These are phyloP conservation scores for Micrastur ruficollis DNA, from an alignment of 2,797 vertebrate genomes.

Conservation along the genomic window DNA sequence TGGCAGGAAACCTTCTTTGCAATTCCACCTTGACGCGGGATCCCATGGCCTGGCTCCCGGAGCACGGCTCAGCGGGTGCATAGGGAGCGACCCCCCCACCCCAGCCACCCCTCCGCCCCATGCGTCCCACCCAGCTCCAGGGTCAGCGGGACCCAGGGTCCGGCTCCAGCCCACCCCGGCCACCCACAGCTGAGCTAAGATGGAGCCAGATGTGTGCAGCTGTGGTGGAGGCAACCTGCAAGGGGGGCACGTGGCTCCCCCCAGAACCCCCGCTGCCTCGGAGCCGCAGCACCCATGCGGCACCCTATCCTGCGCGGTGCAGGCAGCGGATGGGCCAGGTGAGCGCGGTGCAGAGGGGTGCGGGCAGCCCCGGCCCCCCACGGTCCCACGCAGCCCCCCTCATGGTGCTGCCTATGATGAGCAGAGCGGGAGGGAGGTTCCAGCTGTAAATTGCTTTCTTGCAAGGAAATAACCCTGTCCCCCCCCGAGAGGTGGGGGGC, in stretches of 20 bases:
- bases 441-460: not conserved
- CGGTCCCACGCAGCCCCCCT: not conserved
- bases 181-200: not conserved
- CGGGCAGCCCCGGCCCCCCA: not conserved
- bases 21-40: rapidly evolving
- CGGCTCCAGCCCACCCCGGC: rapidly evolving
- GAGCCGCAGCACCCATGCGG: too few species aligned
- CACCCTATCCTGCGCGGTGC: rapidly evolving
- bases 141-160: not conserved
- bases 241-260: not conserved
- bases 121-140: not conserved
- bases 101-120: rapidly evolving
- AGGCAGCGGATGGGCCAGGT: not conserved
- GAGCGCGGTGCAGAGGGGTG: not conserved
- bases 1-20: not conserved
- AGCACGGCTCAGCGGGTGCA: rapidly evolving
- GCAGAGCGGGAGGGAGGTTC: not conserved
- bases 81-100: not conserved
- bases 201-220: not conserved
- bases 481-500: too few species aligned
- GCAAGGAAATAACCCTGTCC: not conserved
- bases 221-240: not conserved
- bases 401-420: not conserved
- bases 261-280: rapidly evolving
- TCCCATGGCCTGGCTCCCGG: rapidly evolving